phyloP scores from a whole-genome alignment of 2,113 vertebrate genomes.

The Anhinga anhinga region DNA sequence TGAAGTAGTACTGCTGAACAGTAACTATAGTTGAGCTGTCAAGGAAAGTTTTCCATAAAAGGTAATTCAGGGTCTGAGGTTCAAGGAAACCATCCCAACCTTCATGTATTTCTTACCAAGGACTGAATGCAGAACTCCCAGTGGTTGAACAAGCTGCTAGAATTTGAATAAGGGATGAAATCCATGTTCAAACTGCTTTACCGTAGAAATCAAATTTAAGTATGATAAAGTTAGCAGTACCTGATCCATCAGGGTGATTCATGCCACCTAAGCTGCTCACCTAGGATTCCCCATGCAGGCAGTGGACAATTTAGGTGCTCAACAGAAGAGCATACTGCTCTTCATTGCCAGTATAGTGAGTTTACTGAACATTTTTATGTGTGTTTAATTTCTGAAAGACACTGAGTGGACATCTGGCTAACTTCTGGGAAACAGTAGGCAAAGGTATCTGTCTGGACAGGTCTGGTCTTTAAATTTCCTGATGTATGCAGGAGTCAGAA shows the following conservation, averaged over 20 bases:
- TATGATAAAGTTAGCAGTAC: not conserved
- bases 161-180: not conserved
- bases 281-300: not conserved
- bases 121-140: not conserved
- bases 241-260: not conserved
- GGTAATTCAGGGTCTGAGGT: not conserved
- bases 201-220: not conserved
- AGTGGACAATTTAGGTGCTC: not conserved
- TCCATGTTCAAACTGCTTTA: not conserved
- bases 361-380: not conserved
- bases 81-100: not conserved
- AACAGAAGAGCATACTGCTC: not conserved
- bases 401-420: constrained; percentile 22
- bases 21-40: not conserved
- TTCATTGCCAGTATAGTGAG: not conserved
- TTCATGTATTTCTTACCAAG: not conserved
- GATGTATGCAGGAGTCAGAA: constrained; percentile 45
- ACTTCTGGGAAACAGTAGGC: constrained; percentile 23
- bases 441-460: constrained; percentile 33
- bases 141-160: not conserved
- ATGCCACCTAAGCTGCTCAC: not conserved
- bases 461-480: constrained; percentile 26
- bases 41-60: not conserved
- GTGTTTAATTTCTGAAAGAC: constrained; percentile 42
- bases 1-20: not conserved